These are phyloP conservation scores for Sylvilagus bachmani DNA, from an alignment of 2,113 vertebrate genomes.

Conservation along the genomic window DNA sequence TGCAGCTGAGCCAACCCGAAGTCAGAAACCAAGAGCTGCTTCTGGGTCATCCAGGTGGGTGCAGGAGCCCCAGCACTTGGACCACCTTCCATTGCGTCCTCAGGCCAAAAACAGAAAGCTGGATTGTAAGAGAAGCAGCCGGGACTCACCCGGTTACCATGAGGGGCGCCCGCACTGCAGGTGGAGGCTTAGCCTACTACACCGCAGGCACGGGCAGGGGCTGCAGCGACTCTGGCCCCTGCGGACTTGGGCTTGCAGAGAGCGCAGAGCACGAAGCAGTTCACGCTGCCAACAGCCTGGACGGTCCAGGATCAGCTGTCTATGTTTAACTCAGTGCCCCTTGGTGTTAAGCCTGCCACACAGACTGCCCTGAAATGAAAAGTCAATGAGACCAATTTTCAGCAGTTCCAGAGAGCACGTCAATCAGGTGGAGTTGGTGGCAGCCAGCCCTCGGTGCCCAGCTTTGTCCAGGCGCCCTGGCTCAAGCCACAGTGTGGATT, in stretches of 20 bases:
- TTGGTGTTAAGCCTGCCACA: background rate
- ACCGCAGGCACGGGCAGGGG: rapidly evolving
- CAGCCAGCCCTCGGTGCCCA: background rate
- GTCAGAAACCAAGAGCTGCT: no score
- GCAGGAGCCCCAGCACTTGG: no score
- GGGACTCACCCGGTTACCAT: background rate
- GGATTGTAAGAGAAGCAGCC: no score
- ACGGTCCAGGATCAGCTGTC: background rate
- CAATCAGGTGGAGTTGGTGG: no score
- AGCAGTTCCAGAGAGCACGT: background rate
- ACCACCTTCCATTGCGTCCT: no score
- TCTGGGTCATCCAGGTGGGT: no score
- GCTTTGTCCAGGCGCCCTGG: background rate
- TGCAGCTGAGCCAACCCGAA: no score
- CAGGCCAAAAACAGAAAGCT: no score
- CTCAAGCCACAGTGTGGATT: no score
- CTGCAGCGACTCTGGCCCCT: rapidly evolving
- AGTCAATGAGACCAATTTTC: background rate
- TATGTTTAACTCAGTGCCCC: background rate
- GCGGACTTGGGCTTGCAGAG: background rate
- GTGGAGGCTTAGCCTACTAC: no score
- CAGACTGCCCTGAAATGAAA: background rate
- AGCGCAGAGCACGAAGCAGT: rapidly evolving
- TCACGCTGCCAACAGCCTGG: background rate
- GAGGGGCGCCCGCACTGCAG: no score